Percentiles rank a stretch among this genome's conserved stretches.
phyloP scores from a whole-genome alignment of 2,113 vertebrate genomes.

The Parotia lawesii region DNA sequence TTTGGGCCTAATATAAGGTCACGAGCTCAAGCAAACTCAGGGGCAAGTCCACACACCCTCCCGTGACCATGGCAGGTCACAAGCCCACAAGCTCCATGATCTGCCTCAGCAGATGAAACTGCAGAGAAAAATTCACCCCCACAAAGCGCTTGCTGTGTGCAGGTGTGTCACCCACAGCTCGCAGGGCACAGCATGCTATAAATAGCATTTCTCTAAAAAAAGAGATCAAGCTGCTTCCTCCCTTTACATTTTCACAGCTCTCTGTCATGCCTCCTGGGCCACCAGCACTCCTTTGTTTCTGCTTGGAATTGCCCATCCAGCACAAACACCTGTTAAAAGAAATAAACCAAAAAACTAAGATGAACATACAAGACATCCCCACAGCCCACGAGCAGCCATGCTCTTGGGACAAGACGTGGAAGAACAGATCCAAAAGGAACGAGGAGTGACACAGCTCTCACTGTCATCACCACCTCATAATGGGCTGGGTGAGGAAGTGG shows the following conservation, averaged over 20 bases:
- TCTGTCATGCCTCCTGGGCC: background rate
- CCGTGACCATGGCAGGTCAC: background rate
- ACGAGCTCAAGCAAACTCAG: background rate
- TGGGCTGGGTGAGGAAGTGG: background rate
- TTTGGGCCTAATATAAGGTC: background rate
- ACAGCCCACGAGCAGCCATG: accelerated
- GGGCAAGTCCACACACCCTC: too few species aligned
- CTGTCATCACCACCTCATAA: background rate
- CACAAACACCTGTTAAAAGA: accelerated
- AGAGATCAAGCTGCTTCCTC: background rate
- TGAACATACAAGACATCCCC: background rate
- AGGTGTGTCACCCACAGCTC: background rate
- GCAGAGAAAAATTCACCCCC: background rate
- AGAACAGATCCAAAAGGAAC: background rate
- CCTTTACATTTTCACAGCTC: background rate
- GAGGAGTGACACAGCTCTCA: accelerated
- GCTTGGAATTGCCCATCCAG: background rate
- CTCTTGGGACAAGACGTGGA: accelerated
- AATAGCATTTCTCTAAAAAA: background rate
- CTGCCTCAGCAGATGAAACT: background rate
- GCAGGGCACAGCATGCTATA: background rate
- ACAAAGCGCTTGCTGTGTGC: accelerated
- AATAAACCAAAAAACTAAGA: background rate
- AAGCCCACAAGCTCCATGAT: background rate
- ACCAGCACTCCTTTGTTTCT: background rate